phyloP scores from a whole-genome alignment of 1,140 invertebrate species.

The Nomia melanderi region DNA sequence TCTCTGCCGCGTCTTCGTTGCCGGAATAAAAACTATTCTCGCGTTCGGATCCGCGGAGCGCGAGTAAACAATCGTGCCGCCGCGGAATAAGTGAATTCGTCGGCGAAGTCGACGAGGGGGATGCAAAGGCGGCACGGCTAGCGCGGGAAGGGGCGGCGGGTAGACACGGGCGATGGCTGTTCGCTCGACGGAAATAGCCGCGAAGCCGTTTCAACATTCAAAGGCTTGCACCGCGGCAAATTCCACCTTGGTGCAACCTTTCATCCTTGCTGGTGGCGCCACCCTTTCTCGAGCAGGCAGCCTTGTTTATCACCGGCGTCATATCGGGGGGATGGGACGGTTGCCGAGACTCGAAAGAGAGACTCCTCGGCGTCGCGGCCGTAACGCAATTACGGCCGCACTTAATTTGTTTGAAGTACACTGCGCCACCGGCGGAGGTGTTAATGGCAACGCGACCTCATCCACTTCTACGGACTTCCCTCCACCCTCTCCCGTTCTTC shows the following conservation, averaged over 20 bases:
- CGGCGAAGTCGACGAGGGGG: background rate
- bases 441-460: slow-evolving; percentile 75
- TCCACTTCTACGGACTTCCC: slow-evolving; percentile 56
- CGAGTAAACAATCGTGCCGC: background rate
- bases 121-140: too few relatives aligned
- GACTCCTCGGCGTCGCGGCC: slow-evolving; percentile 72
- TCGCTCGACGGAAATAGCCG: slow-evolving; percentile 42
- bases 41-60: background rate
- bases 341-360: slow-evolving; percentile 70
- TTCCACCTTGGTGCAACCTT: slow-evolving; percentile 53
- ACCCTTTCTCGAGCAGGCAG: slow-evolving; percentile 45
- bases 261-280: slow-evolving; percentile 40
- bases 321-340: slow-evolving; percentile 62
- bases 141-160: too few relatives aligned
- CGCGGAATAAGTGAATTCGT: slow-evolving; percentile 12
- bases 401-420: slow-evolving; percentile 80
- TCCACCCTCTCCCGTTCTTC: slow-evolving; percentile 58
- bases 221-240: slow-evolving; percentile 46
- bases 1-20: background rate
- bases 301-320: slow-evolving; percentile 75
- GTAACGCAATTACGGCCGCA: slow-evolving; percentile 76
- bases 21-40: background rate
- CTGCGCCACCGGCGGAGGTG: slow-evolving; percentile 74
- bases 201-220: slow-evolving; percentile 43
- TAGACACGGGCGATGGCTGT: slow-evolving; percentile 2